Percentiles rank a stretch among this genome's conserved stretches.
These are phyloP conservation scores for Gallinago solitaria DNA, from an alignment of 2,797 vertebrate species.

Conservation along the genomic window DNA sequence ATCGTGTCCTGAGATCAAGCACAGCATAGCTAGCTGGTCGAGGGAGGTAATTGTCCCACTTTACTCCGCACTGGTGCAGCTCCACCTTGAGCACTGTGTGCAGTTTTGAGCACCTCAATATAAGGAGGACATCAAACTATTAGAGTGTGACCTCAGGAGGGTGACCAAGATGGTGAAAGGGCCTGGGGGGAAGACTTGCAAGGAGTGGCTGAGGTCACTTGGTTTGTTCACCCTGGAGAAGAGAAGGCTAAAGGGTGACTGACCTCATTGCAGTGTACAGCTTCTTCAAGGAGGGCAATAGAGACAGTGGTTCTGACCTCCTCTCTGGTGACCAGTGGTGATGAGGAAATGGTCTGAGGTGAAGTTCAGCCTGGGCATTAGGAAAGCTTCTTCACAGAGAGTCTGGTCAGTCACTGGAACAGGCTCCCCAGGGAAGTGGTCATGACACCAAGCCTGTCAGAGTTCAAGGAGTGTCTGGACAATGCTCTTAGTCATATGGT, in stretches of 20 bases:
- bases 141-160: neutral
- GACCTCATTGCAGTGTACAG: neutral
- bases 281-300: neutral
- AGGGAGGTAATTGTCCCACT: neutral
- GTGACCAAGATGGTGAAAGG: neutral
- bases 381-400: neutral
- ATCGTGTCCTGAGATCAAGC: neutral
- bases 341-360: fast-evolving
- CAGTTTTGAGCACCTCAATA: neutral
- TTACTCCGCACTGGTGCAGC: neutral
- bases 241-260: neutral
- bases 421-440: neutral
- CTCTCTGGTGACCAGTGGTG: neutral
- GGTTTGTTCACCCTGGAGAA: neutral
- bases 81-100: neutral
- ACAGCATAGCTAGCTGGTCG: fast-evolving
- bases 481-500: neutral
- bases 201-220: neutral
- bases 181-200: neutral
- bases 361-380: neutral
- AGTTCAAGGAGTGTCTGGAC: neutral
- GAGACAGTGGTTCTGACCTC: neutral
- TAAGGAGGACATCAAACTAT: neutral
- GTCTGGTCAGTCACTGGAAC: neutral
- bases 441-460: neutral